Percentiles rank a stretch among this genome's conserved stretches.
Evolutionary conservation across 1,140 invertebrate genomes (phyloP).

Genomic region (Bathynomus jamesi): DNA sequence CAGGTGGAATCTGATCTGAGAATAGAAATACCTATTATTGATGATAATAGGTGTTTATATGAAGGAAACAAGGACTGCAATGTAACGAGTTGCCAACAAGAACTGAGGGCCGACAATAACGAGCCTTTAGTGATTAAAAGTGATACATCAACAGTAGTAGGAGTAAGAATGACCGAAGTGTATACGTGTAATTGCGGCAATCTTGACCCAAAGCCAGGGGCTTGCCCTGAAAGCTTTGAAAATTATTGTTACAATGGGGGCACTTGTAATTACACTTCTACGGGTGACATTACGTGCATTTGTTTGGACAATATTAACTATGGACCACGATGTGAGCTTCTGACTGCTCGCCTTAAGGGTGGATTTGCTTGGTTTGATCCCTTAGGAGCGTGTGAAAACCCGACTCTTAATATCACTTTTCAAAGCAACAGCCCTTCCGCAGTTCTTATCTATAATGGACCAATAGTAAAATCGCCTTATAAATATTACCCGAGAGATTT

Average conservation of each 20-base stretch:
- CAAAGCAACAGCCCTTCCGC: slow-evolving; percentile 82
- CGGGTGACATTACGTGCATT: slow-evolving; percentile 11
- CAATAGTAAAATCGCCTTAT: slow-evolving; percentile 86
- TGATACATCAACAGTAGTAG: slow-evolving; percentile 88
- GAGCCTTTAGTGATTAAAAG: slow-evolving; percentile 91
- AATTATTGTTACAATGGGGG: slow-evolving; percentile 81
- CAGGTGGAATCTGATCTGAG: slow-evolving; percentile 84
- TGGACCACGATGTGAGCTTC: slow-evolving; percentile 91
- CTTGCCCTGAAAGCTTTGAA: neutral
- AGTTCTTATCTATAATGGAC: slow-evolving; percentile 91
- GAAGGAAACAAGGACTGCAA: slow-evolving; percentile 60
- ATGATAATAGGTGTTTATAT: slow-evolving; percentile 92
- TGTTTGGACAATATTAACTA: slow-evolving; percentile 41
- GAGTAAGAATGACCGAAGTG: slow-evolving; percentile 77
- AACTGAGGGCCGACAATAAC: slow-evolving; percentile 22
- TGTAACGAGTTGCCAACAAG: slow-evolving; percentile 23
- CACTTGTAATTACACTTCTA: slow-evolving; percentile 5
- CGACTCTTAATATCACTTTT: slow-evolving; percentile 89
- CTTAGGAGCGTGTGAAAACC: slow-evolving; percentile 88
- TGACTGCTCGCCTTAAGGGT: slow-evolving; percentile 80
- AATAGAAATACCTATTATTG: slow-evolving; percentile 93
- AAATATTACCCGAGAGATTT: slow-evolving; percentile 73
- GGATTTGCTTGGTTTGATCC: slow-evolving; percentile 94
- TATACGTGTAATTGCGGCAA: slow-evolving; percentile 85
- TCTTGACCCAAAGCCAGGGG: slow-evolving; percentile 58